Evolutionary conservation across 2,113 vertebrate genomes (phyloP), one percentile per base, ranked within the genome.

Genomic region (Onychostruthus taczanowskii): DNA sequence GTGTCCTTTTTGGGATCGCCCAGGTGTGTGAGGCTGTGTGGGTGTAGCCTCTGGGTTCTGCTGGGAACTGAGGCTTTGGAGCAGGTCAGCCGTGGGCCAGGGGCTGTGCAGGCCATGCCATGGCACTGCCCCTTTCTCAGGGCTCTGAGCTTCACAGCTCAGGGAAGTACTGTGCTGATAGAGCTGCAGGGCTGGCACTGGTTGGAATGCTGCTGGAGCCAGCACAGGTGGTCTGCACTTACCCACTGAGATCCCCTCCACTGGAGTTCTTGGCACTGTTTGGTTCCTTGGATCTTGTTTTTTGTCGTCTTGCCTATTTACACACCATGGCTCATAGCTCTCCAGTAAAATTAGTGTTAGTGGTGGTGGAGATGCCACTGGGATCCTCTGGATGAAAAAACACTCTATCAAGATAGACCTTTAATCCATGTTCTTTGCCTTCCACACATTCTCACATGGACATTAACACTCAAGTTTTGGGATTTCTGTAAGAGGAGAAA

Each of bases 11-110:
- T 78, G 55, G 17, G 41, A 52, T 16, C 6, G 11, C 4, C 26
- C 74, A 55, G 63, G 20, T 27, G 52, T 39, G 44, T 37, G 49
- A 1, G 7, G 21, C n/a, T 24, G 33, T 37, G 12, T 19, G 27
- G 31, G 37, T 27, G 9, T 8, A 35, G 23, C 18, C 75, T 28
- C 37, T 52, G 37, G 14, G 31, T 8, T n/a, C 59, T 64, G 47
- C 75, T 41, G 74, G 44, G 43, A 35, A 3, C 22, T 64, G 44
- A 13, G 18, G 30, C 18, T 64, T 61, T 70, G 20, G 5, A n/a
- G 23, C 23, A 39, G 26, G 8, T 7, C 27, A 46, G 52, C 53
- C 1, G 0, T 0, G 2, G 62, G 17, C 11, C 19, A 37, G 55
- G 55, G 7, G 56, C 67, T 5, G 1, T 7, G 3, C 3, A 10